Base-by-base conservation (phyloP, 2,113 vertebrate species). In the Grammomys dolichurus region DNA sequence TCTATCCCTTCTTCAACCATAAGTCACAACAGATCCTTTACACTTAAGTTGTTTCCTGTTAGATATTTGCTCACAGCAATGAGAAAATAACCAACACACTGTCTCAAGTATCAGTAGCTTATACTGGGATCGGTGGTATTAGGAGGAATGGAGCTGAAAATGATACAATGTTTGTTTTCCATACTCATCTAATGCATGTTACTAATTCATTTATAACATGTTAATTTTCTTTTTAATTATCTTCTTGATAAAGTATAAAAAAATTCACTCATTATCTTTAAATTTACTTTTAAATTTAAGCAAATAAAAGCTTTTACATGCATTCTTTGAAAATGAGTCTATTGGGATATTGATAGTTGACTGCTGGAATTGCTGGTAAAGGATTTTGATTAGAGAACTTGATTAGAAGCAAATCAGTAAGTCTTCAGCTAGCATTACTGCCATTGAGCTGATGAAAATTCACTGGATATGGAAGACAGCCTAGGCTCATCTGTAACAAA, bases 141-240 rank as follows among this genome's bases (percentile, higher is more conserved):
- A 7, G 22, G 36, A n/a, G n/a, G 96, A 65, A 20, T 14, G 9
- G 54, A 89, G 17, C 36, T 40, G 36, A 58, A 82, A 24, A 69
- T 33, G 72, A 82, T 56, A 36, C 24, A 6, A 20, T 36, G 20
- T 75, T 75, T 75, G 24, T 94, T 81, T 58, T 87, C 60, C 24
- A 65, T 43, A 65, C 33, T 72, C 28, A 89, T 67, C 70, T 56
- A 76, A 65, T 5, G 67, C 7, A 51, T 60, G 24, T n/a, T 90
- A 81, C 31, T 86, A 90, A 81, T 88, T 97, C 56, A 69, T 54
- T 94, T 12, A 67, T 76, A 89, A 48, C 31, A 46, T 94, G 11
- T n/a, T 28, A 87, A 6, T 70, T 87, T 96, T 89, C 73, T 36
- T 92, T 89, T 94, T 36, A 60, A 63, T 80, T 84, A 33, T 65